These are phyloP conservation scores for Egretta garzetta DNA, from an alignment of 2,113 vertebrate species.

Conservation along the genomic window DNA sequence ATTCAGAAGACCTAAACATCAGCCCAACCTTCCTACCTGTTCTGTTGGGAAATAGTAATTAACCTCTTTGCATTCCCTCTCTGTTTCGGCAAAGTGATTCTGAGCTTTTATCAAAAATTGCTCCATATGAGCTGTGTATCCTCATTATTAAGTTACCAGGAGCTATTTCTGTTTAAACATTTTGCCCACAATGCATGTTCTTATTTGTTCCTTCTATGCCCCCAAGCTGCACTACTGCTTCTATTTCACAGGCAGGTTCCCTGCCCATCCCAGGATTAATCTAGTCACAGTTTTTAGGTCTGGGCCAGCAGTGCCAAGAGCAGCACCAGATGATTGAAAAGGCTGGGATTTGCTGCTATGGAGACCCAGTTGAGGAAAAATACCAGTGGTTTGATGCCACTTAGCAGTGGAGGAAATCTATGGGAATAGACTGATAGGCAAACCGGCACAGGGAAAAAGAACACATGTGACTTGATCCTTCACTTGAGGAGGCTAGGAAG, in stretches of 20 bases:
- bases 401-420: neutral
- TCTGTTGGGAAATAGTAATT: neutral
- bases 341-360: neutral
- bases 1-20: neutral
- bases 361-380: neutral
- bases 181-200: neutral
- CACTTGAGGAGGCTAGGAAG: neutral
- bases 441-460: neutral
- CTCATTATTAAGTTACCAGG: neutral
- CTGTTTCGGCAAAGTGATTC: neutral
- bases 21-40: neutral
- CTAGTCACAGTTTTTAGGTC: neutral
- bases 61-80: neutral
- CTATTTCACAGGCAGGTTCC: neutral
- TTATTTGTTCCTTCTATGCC: neutral
- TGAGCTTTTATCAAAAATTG: neutral
- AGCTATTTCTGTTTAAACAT: neutral
- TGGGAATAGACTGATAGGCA: neutral
- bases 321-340: neutral
- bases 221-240: neutral
- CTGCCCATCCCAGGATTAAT: neutral
- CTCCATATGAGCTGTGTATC: neutral
- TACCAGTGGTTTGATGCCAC: neutral
- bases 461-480: neutral
- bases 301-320: neutral